Evolutionary conservation across 2,888 invertebrate genomes (phyloP).

Genomic region (Caenorhabditis drosophilae): DNA sequence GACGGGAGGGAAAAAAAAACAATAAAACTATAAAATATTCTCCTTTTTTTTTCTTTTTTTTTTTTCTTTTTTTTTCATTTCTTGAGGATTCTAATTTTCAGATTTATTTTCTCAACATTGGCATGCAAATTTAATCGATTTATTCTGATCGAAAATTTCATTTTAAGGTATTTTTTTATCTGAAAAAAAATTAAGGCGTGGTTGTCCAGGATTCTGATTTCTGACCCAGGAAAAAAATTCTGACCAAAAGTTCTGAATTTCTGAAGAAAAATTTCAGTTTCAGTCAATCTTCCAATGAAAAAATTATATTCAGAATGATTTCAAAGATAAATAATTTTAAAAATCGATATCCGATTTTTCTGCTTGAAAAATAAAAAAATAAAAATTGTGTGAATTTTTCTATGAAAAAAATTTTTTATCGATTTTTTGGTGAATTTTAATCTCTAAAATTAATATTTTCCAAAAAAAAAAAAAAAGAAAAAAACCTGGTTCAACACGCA

Average conservation of each 20-base stretch:
- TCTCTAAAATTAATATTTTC: not conserved
- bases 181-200: no score
- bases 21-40: slow-evolving; percentile 10
- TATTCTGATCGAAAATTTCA: no score
- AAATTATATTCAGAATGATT: no score
- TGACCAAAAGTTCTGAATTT: no score
- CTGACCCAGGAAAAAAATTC: no score
- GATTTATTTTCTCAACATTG: not conserved
- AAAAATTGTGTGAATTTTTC: not conserved
- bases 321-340: no score
- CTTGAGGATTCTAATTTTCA: not conserved
- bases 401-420: not conserved
- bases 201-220: no score
- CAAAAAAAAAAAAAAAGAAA: not conserved
- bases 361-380: no score
- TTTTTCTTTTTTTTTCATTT: not conserved
- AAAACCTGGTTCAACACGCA: slow-evolving; percentile 1
- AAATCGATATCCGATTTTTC: no score
- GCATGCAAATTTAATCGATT: not conserved
- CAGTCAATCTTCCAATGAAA: no score
- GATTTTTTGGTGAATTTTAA: not conserved
- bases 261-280: no score
- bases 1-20: slow-evolving; percentile 14
- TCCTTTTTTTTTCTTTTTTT: slow-evolving; percentile 6
- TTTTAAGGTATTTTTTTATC: no score